Base-by-base conservation (phyloP, 2,113 vertebrate species). In the Bos javanicus region DNA sequence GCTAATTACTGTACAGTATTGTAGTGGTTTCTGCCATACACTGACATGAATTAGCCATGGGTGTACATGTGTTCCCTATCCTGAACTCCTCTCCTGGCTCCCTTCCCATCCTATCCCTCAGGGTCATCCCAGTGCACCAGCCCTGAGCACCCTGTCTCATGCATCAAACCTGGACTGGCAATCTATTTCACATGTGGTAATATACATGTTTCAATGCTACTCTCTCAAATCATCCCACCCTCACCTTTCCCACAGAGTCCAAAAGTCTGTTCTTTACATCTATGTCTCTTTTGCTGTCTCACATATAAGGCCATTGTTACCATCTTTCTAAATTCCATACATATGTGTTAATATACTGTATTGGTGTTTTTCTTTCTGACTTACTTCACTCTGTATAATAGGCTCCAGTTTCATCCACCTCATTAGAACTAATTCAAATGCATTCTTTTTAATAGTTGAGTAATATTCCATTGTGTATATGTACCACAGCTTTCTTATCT, bases 291-390 rank as follows among this genome's bases (percentile, higher is more conserved):
- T 71, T 39, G 67, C n/a, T 23, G 5, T 39, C n/a, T 39, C 19
- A 5, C n/a, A 71, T 71, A 36, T 71, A 71, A 21, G 64, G n/a
- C 9, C 9, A 71, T 36, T 0, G 2, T 71, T 67, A 36, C 17
- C 64, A 67, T 67, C 64, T 67, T 71, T 36, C n/a, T 71, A 71
- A 71, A 36, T 71, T 36, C 64, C 9, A 21, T 21, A 36, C 36
- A 21, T 36, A 36, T 71, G 9, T 0, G 0, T 71, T 71, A 21
- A 71, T 36, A 36, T 71, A 36, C n/a, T 71, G n/a, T 36, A 21
- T 21, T 71, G 64, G 17, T 36, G 17, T 71, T 71, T 36, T 71
- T 36, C 17, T 71, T 71, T 36, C 64, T 71, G 64, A 36, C 64
- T 71, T 36, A 71, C 9, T 36, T 71, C n/a, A 36, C 2, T 36